Conservation (phyloP, 2,888 invertebrate genomes). For the Macaria liturata region DNA sequence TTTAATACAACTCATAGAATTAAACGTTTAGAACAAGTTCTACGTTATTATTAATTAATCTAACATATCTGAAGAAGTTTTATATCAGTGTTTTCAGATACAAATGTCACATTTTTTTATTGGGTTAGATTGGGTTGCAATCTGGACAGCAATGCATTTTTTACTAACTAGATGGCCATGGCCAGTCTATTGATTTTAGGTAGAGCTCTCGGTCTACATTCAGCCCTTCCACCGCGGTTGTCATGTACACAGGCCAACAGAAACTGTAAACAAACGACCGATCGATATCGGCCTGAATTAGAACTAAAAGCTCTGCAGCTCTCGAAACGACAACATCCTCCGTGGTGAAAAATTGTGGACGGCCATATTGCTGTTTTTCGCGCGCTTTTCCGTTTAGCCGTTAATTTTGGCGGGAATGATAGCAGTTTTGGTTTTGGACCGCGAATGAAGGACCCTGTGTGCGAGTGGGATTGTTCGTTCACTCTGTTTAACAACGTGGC, state of each 20-base stretch:
- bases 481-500: constrained; percentile 78
- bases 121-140: no score
- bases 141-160: no score
- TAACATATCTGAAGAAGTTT: no score
- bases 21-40: no score
- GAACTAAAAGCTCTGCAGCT: constrained; percentile 63
- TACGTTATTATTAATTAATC: no score
- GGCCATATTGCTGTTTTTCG: constrained; percentile 28
- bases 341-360: constrained; percentile 5
- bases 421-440: constrained; percentile 48
- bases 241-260: constrained; percentile 76
- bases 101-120: no score
- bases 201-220: constrained; percentile 49
- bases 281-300: constrained; percentile 70
- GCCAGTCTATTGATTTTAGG: no score
- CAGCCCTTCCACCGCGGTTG: constrained; percentile 71
- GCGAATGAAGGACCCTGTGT: constrained; percentile 68
- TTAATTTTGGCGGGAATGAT: constrained; percentile 64
- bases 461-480: constrained; percentile 48
- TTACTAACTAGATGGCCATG: no score
- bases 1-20: not conserved
- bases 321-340: constrained; percentile 48
- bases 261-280: constrained; percentile 79
- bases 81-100: no score
- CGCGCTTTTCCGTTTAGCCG: constrained; percentile 44